Evolutionary conservation across 2,888 invertebrate genomes (phyloP).

Genomic region (Ophioninae sp.): DNA sequence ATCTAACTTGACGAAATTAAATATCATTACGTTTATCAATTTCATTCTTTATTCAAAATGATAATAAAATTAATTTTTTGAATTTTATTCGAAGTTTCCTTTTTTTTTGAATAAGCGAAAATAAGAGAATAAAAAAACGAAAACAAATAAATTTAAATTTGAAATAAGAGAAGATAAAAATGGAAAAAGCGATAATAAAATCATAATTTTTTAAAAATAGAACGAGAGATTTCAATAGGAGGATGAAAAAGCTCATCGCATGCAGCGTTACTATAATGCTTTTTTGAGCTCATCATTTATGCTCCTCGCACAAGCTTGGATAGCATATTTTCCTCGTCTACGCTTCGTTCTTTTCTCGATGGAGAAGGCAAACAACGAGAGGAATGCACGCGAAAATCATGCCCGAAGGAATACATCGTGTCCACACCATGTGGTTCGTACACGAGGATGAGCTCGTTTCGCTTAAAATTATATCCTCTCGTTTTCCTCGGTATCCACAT

Average conservation of each 20-base stretch:
- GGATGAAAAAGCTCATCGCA: slow-evolving; percentile 30
- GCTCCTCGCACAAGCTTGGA: slow-evolving; percentile 28
- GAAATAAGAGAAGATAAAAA: too few species aligned
- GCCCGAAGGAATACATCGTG: slow-evolving; percentile 36
- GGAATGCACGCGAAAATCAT: slow-evolving; percentile 40
- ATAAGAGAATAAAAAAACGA: too few species aligned
- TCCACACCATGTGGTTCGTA: slow-evolving; percentile 8
- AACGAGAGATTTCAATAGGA: slow-evolving; percentile 6
- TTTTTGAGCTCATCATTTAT: slow-evolving; percentile 7
- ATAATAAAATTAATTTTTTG: too few species aligned
- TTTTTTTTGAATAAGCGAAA: too few species aligned
- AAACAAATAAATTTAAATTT: too few species aligned
- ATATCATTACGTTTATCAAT: too few species aligned
- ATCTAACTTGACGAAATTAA: too few species aligned
- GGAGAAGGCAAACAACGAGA: slow-evolving; percentile 38
- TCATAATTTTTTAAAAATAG: not conserved
- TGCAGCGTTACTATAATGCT: slow-evolving; percentile 24
- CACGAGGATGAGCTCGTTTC: not conserved
- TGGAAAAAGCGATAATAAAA: not conserved
- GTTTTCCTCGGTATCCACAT: slow-evolving; percentile 1
- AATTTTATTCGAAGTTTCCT: too few species aligned
- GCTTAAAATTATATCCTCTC: not conserved
- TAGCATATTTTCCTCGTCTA: slow-evolving; percentile 22
- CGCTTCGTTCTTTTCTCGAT: slow-evolving; percentile 23
- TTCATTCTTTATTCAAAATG: too few species aligned